Percentiles rank a stretch among this genome's conserved stretches.
Evolutionary conservation across 2,888 invertebrate genomes (phyloP).

Genomic region (Chrysina gloriosa): DNA sequence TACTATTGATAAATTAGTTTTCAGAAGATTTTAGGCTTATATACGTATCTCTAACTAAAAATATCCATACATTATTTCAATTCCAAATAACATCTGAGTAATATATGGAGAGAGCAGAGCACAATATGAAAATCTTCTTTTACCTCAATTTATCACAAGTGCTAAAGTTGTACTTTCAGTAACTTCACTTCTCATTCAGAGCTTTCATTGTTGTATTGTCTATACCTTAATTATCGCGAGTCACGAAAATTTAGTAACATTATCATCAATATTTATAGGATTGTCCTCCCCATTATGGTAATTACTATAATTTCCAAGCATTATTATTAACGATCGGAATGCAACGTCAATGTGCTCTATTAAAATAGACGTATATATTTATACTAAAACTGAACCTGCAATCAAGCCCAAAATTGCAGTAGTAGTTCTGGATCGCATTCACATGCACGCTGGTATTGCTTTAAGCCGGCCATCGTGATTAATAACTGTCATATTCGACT

Average conservation of each 20-base stretch:
- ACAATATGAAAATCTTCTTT: too few species aligned
- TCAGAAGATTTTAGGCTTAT: too few species aligned
- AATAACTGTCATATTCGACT: conserved; percentile 46
- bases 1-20: too few species aligned
- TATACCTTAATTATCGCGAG: not conserved
- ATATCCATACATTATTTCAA: too few species aligned
- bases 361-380: not conserved
- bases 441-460: conserved; percentile 40
- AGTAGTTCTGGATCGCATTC: conserved; percentile 45
- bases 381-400: conserved; percentile 41
- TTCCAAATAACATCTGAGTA: too few species aligned
- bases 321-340: conserved; percentile 1
- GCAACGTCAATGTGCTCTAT: not conserved
- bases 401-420: conserved; percentile 48
- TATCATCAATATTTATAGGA: not conserved
- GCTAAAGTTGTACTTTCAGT: too few species aligned
- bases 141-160: too few species aligned
- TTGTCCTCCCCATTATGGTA: not conserved
- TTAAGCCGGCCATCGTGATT: conserved; percentile 35
- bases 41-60: too few species aligned
- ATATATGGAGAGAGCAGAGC: too few species aligned
- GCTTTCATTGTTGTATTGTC: too few species aligned
- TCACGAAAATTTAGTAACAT: not conserved
- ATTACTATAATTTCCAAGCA: conserved; percentile 4
- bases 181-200: too few species aligned